Conservation (phyloP, 2,113 vertebrate species). For the Ophiodon elongatus region DNA sequence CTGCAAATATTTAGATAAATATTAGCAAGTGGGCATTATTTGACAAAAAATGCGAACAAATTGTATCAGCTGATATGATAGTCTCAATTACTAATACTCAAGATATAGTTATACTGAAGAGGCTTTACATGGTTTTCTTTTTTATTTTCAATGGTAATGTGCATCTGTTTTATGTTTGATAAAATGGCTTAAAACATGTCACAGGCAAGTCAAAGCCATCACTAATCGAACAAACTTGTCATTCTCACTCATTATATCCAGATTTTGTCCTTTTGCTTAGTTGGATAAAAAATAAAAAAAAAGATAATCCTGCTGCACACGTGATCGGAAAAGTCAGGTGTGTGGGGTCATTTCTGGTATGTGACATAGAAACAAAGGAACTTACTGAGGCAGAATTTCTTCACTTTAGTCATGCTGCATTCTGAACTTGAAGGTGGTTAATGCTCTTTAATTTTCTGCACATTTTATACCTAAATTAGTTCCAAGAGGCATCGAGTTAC, state of each 20-base stretch:
- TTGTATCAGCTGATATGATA: conserved; percentile 4
- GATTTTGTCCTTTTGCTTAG: background rate
- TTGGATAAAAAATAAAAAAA: background rate
- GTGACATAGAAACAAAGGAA: background rate
- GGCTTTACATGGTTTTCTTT: background rate
- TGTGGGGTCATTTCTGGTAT: conserved; percentile 2
- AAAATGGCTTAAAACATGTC: conserved; percentile 28
- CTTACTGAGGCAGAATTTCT: background rate
- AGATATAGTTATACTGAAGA: background rate
- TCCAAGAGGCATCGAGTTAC: conserved; percentile 51
- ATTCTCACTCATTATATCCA: background rate
- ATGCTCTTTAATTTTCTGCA: conserved; percentile 33
- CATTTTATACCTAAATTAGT: conserved; percentile 63
- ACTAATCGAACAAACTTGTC: background rate
- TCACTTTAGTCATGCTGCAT: conserved; percentile 41
- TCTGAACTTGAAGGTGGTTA: conserved; percentile 22
- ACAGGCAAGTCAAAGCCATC: background rate
- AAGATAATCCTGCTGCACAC: background rate
- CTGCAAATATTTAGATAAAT: conserved; percentile 28
- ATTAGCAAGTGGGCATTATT: conserved; percentile 9
- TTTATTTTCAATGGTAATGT: background rate
- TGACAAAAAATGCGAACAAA: background rate
- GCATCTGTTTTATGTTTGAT: conserved; percentile 41
- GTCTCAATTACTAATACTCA: background rate
- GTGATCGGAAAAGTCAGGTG: conserved; percentile 46